phyloP scores from a whole-genome alignment of 2,797 vertebrate species.

The Meriones psammophilus region DNA sequence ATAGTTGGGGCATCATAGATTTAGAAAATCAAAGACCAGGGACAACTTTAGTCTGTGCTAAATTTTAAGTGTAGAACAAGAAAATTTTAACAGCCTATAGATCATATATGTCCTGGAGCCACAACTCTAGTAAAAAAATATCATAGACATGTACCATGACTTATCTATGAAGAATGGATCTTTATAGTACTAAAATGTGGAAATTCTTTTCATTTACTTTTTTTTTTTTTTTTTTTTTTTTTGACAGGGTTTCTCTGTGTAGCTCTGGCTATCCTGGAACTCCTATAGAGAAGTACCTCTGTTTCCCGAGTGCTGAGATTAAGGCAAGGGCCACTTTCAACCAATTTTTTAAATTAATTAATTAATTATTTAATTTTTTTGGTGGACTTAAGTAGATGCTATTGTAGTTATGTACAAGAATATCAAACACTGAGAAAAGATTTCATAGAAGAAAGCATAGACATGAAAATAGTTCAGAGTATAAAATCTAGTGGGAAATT shows the following conservation, averaged over 20 bases:
- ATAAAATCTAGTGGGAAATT: constrained; percentile 36
- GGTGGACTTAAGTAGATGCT: constrained; percentile 14
- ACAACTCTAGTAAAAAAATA: constrained; percentile 34
- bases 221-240: background rate
- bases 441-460: constrained; percentile 44
- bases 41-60: constrained; percentile 18
- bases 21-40: constrained; percentile 27
- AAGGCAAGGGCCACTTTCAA: background rate
- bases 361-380: background rate
- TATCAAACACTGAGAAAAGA: background rate
- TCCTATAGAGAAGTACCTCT: background rate
- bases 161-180: background rate
- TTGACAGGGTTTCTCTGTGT: background rate
- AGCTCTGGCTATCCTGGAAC: background rate
- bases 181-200: constrained; percentile 14
- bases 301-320: background rate
- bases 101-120: background rate
- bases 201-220: no score
- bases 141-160: constrained; percentile 2
- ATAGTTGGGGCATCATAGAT: background rate
- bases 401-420: background rate
- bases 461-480: constrained; percentile 8
- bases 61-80: background rate
- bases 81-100: constrained; percentile 36
- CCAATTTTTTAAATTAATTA: no score